These are phyloP conservation scores for Cephalopholis sonnerati DNA, from an alignment of 2,113 vertebrate genomes.

Conservation along the genomic window DNA sequence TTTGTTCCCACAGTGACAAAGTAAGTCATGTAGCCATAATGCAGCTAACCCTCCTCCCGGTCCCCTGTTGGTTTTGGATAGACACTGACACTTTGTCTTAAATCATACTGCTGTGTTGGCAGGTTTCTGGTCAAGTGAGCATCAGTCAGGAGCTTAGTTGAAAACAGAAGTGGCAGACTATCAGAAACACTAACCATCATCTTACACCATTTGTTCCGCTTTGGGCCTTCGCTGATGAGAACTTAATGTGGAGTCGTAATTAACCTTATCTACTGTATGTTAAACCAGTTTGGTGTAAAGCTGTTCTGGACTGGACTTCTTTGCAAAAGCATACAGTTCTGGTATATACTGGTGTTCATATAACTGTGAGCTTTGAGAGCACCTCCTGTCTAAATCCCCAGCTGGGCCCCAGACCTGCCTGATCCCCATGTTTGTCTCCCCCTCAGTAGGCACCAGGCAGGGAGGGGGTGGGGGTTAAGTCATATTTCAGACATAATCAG, in stretches of 20 bases:
- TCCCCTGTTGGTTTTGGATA: slow-evolving; percentile 58
- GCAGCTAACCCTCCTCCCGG: slow-evolving; percentile 51
- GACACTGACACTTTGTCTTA: slow-evolving; percentile 67
- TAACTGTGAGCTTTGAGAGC: slow-evolving; percentile 28
- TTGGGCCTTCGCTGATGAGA: slow-evolving; percentile 17
- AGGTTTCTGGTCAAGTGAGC: slow-evolving; percentile 70
- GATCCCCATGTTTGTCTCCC: slow-evolving; percentile 71
- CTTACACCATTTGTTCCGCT: slow-evolving; percentile 41
- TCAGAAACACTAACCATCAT: slow-evolving; percentile 62
- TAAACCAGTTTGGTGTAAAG: not conserved
- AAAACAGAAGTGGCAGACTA: slow-evolving; percentile 54
- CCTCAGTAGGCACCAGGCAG: slow-evolving; percentile 47
- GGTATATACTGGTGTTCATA: slow-evolving; percentile 28
- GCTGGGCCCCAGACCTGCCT: slow-evolving; percentile 68
- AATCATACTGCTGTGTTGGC: slow-evolving; percentile 60
- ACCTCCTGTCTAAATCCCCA: slow-evolving; percentile 54
- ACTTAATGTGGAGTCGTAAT: slow-evolving; percentile 11
- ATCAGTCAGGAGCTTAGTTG: slow-evolving; percentile 58
- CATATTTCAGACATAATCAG: slow-evolving; percentile 80
- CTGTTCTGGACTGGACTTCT: not conserved
- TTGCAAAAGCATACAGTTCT: not conserved
- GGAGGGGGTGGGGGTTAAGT: slow-evolving; percentile 73
- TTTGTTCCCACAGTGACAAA: slow-evolving; percentile 43
- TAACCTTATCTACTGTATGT: not conserved
- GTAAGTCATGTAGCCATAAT: slow-evolving; percentile 64